Base-by-base conservation (phyloP, 2,888 invertebrate species). In the Amitus sp. region DNA sequence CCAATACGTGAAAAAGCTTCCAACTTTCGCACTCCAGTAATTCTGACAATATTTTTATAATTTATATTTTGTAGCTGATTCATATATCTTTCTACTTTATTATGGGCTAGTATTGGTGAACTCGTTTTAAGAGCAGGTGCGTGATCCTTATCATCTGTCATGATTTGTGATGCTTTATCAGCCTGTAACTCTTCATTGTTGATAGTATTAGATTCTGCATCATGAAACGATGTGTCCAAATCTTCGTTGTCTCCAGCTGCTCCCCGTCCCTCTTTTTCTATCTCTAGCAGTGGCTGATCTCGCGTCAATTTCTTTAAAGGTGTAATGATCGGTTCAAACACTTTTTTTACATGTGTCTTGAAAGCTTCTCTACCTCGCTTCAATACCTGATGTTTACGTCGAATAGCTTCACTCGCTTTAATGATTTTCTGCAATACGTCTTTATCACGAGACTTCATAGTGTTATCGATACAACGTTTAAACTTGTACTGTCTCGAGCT, bases 11-110 rank as follows among this genome's bases (percentile, higher is more conserved):
- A 49, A 10, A 51, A 45, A 28, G 48, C 50, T 6, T 28, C 28
- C 23, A 58, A 34, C 20, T 58, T 53, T 15, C 66, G 60, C n/a
- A 66, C 55, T 12, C 65, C 68, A 47, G 37, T 50, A 10, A 13
- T 43, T 1, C 27, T 47, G 50, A 62, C 59, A 7, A 55, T 34
- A 13, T 59, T 33, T 33, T 51, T 33, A n/a, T 33, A n/a, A 33
- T 50, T 19, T 42, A 42, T 28, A 40, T 34, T 30, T 53, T 10
- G 9, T 34, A 51, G 51, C 46, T 30, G 50, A n/a, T 20, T 42
- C 2, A 50, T 19, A 37, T 48, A 12, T 19, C 34, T 27, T 9
- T 17, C 15, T 4, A 42, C 1, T 49, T 1, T 9, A 43, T 15
- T 17, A 42, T 10, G 19, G 19, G 17, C n/a, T 18, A 3, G 9